Evolutionary conservation across 1,140 invertebrate genomes (phyloP), one percentile per base, ranked within the genome.

Genomic region (Monomorium pharaonis): DNA sequence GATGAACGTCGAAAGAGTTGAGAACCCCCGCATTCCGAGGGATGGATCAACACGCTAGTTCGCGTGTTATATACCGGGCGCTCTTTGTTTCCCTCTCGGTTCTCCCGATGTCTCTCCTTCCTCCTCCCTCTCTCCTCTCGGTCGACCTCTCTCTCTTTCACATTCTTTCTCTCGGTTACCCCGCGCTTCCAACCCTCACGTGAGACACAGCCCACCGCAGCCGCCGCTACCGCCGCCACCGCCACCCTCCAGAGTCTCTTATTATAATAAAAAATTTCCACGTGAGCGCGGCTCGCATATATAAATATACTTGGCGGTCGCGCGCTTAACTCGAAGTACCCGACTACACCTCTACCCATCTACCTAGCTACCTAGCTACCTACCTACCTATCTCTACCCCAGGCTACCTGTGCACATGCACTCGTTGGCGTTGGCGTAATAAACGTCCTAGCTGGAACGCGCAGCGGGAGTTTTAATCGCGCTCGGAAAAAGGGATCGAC

Each of bases 11-110:
- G 56, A 42, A 70, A 83, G n/a, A n/a, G 91, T 93, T 94, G 93
- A 93, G 92, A 94, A 94, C 93, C 93, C 16, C 72, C 74, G 89
- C 86, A 91, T 89, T 92, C 92, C 91, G 78, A 91, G 93, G 93
- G 93, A 94, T 94, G 93, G 88, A 92, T 92, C 89, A 92, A 92
- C 94, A 95, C 93, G 94, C 94, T 88, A 95, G 89, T 80, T 95
- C 90, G 94, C 94, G 93, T 95, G 94, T 92, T 91, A 86, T 83
- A 86, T 88, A 90, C 89, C 86, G 84, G 85, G 87, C 47, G 85
- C 77, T 85, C 84, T 80, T 77, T 44, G 44, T 58, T 42, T 54
- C 81, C 30, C 56, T 56, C 51, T 49, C 69, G 12, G n/a, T 67
- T 60, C 69, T 51, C 62, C 37, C 5, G n/a, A 30, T 47, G 3